These are phyloP conservation scores for Ricordea florida DNA, from an alignment of 92 coral and sea anemone genomes.

Conservation along the genomic window DNA sequence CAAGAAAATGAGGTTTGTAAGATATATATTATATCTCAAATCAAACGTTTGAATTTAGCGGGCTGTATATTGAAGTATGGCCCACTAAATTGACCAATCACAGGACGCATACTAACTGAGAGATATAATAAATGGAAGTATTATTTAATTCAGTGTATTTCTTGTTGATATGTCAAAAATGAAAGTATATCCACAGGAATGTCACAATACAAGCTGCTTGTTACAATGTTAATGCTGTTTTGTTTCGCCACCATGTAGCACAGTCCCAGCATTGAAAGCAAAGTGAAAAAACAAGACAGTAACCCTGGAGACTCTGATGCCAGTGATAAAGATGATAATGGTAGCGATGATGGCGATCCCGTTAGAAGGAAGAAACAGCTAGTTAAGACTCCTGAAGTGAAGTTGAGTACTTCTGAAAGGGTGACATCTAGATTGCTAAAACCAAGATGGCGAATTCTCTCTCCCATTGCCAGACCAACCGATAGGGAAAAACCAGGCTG, in stretches of 20 bases:
- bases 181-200: too few relatives aligned
- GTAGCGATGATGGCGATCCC: slow-evolving; percentile 6
- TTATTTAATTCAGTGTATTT: too few relatives aligned
- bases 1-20: too few relatives aligned
- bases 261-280: slow-evolving; percentile 5
- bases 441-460: slow-evolving; percentile 18
- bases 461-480: slow-evolving; percentile 61
- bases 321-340: too few relatives aligned
- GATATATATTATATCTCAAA: too few relatives aligned
- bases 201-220: too few relatives aligned
- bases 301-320: slow-evolving; percentile 7
- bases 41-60: too few relatives aligned
- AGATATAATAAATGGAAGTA: too few relatives aligned
- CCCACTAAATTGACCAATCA: too few relatives aligned
- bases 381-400: not conserved
- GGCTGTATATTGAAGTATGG: too few relatives aligned
- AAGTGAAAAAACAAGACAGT: not conserved
- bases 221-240: not conserved
- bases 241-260: not conserved
- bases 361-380: not conserved
- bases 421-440: slow-evolving; percentile 21
- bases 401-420: slow-evolving; percentile 7
- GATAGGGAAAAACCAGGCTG: slow-evolving; percentile 88
- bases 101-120: too few relatives aligned
- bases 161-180: too few relatives aligned